These are phyloP conservation scores for Ostrea denselamellosa DNA, from an alignment of 1,140 invertebrate genomes.

Conservation along the genomic window DNA sequence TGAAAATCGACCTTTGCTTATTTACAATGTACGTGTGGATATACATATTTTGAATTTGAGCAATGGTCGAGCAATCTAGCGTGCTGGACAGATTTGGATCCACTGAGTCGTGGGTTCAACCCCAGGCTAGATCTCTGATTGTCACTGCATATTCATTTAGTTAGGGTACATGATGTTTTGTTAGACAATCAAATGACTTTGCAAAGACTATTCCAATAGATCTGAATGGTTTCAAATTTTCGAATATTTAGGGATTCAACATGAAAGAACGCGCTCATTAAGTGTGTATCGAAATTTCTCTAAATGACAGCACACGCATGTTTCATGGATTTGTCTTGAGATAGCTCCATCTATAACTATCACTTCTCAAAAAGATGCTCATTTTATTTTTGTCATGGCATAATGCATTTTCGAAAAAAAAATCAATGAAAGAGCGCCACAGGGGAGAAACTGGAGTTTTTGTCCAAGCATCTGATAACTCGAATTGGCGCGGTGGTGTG, in stretches of 20 bases:
- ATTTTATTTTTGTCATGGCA: neutral
- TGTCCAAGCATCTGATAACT: neutral
- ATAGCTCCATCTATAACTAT: neutral
- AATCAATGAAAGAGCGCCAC: constrained; percentile 14
- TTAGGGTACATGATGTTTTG: too few species aligned
- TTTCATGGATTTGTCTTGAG: neutral
- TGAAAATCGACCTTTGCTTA: neutral
- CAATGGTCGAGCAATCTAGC: neutral
- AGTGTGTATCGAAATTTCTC: neutral
- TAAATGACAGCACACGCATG: neutral
- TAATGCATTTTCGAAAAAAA: constrained; percentile 4
- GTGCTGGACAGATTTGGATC: too few species aligned
- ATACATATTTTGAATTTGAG: neutral
- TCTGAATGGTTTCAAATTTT: neutral
- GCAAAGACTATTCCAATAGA: too few species aligned
- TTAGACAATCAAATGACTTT: neutral
- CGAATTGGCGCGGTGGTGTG: constrained; percentile 1
- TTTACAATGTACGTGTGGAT: neutral
- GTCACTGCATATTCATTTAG: too few species aligned
- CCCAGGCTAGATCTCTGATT: too few species aligned
- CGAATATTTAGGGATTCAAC: too few species aligned
- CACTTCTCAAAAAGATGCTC: neutral
- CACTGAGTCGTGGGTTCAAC: too few species aligned
- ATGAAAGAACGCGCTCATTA: too few species aligned
- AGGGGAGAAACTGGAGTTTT: neutral